Base-by-base conservation (phyloP, 2,113 vertebrate genomes). In the Eleginops maclovinus region DNA sequence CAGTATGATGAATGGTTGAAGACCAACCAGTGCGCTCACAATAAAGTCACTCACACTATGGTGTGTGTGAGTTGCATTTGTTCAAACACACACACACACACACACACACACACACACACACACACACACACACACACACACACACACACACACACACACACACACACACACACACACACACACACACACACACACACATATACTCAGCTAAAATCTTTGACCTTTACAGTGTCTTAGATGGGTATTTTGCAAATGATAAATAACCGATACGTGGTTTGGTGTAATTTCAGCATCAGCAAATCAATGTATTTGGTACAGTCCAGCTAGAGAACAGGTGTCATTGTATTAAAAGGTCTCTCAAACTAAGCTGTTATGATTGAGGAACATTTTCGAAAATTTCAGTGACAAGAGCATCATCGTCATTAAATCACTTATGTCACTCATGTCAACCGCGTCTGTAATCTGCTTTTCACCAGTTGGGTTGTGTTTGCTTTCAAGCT, bases 401-500 rank as follows among this genome's bases (percentile, higher is more conserved):
- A 44, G 17, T 41, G 51, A 59, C 19, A 40, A 78, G 9, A 72
- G 28, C 68, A 55, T 62, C 70, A 72, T 36, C 68, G 60, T 88
- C 72, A 79, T 78, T 82, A 77, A 76, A 77, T 79, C 14, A 46
- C 69, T 67, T 50, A 36, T 69, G 47, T 77, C 43, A 69, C 36
- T 78, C 72, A 82, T 83, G 56, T 77, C 73, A 54, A 73, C 77
- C 61, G 51, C 8, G 21, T 75, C 51, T 80, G 24, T 84, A 77
- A 85, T 88, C 69, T 64, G 24, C 77, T 76, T 72, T 84, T 85
- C 70, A 77, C 24, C 74, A 77, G 49, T 76, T 72, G 65, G 49
- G 62, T 66, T 77, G 43, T 84, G 73, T 90, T 91, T 85, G 88
- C 77, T 78, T 55, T 86, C 78, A 74, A 67, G 82, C 87, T 78